Evolutionary conservation across 2,113 vertebrate genomes (phyloP).

Genomic region (Panthera uncia): DNA sequence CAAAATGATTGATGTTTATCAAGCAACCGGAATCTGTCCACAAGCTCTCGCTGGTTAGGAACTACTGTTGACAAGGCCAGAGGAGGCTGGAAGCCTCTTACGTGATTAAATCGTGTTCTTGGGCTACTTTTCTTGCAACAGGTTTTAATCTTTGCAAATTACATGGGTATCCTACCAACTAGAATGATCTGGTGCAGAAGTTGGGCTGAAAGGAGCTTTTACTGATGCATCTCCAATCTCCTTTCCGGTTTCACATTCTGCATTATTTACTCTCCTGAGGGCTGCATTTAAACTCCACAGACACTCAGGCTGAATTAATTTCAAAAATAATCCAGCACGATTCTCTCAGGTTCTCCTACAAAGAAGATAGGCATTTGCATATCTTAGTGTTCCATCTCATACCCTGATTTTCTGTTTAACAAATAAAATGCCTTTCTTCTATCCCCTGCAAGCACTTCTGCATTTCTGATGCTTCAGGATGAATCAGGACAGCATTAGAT

Average conservation of each 20-base stretch:
- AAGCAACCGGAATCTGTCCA: constrained; percentile 8
- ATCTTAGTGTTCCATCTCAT: constrained; percentile 73
- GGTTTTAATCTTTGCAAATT: constrained; percentile 77
- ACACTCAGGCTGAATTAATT: constrained; percentile 83
- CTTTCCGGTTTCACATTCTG: constrained; percentile 70
- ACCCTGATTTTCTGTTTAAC: constrained; percentile 74
- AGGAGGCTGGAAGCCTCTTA: constrained; percentile 25
- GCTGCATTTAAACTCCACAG: constrained; percentile 80
- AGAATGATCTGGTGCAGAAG: constrained; percentile 63
- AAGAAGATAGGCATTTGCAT: constrained; percentile 79
- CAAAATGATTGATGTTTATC: constrained; percentile 60
- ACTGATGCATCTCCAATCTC: constrained; percentile 73
- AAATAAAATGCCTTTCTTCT: constrained; percentile 61
- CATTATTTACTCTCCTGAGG: constrained; percentile 82
- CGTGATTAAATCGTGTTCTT: constrained; percentile 43
- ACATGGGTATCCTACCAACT: constrained; percentile 56
- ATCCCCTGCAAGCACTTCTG: constrained; percentile 32
- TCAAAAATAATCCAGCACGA: constrained; percentile 76
- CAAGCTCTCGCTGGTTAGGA: background rate
- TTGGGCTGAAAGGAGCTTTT: constrained; percentile 67
- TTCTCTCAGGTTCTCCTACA: constrained; percentile 71
- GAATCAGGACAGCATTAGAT: background rate
- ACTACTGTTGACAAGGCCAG: background rate
- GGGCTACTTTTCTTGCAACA: constrained; percentile 65
- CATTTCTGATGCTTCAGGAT: constrained; percentile 47